Evolutionary conservation across 2,888 invertebrate genomes (phyloP).

Genomic region (Allophyes oxyacanthae): DNA sequence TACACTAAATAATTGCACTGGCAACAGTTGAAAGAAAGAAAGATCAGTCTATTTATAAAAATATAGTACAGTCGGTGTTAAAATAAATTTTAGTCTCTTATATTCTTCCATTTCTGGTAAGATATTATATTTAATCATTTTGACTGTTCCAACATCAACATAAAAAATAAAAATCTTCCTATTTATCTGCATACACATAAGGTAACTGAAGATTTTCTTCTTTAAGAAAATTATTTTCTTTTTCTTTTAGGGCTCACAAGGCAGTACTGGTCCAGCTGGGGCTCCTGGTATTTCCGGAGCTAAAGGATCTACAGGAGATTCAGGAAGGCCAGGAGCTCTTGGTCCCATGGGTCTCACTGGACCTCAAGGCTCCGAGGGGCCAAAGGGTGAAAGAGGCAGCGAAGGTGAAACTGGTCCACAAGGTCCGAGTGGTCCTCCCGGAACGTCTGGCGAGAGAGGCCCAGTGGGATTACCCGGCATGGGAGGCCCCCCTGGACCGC

Average conservation of each 20-base stretch:
- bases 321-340: constrained; percentile 91
- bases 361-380: constrained; percentile 92
- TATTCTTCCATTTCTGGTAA: no score
- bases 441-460: constrained; percentile 92
- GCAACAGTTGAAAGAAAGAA: no score
- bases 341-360: constrained; percentile 93
- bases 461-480: constrained; percentile 90
- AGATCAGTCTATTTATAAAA: no score
- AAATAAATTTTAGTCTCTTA: no score
- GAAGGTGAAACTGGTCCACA: constrained; percentile 92
- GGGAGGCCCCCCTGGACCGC: constrained; percentile 90
- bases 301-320: constrained; percentile 92
- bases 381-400: constrained; percentile 93
- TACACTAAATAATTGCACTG: no score
- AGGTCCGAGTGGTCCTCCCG: constrained; percentile 92
- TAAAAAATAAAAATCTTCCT: no score
- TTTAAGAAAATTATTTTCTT: no score
- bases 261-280: constrained; percentile 92
- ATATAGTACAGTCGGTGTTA: no score
- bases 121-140: no score
- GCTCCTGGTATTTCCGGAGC: constrained; percentile 91
- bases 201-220: no score
- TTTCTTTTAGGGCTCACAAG: constrained; percentile 93
- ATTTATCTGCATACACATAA: no score
- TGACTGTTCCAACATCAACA: no score